Evolutionary conservation across 2,113 vertebrate genomes (phyloP).

Genomic region (Spheniscus mendiculus): DNA sequence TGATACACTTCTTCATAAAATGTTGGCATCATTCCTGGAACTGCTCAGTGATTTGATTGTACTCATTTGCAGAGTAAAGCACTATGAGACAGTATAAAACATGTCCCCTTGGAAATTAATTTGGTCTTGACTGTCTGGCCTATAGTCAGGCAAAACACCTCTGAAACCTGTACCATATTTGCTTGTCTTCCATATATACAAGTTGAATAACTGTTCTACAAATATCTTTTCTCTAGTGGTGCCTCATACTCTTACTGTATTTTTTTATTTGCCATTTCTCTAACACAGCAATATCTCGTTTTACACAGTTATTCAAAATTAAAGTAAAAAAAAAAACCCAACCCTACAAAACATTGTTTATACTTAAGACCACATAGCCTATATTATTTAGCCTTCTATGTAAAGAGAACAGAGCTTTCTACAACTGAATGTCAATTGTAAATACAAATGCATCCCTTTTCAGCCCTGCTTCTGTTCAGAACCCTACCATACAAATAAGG

Average conservation of each 20-base stretch:
- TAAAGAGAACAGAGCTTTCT: background rate
- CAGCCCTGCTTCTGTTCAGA: background rate
- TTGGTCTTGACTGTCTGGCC: background rate
- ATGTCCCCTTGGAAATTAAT: background rate
- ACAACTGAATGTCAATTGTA: background rate
- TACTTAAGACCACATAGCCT: background rate
- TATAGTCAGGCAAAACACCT: background rate
- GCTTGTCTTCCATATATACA: background rate
- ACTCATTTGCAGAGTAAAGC: background rate
- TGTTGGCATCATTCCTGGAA: background rate
- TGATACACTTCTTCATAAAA: background rate
- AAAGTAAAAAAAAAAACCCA: background rate
- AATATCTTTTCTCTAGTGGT: background rate
- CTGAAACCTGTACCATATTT: background rate
- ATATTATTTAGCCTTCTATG: background rate
- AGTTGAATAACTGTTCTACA: background rate
- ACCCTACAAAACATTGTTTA: fast-evolving
- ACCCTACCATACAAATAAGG: background rate
- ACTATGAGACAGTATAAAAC: background rate
- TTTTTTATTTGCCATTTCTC: background rate
- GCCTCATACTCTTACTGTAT: background rate
- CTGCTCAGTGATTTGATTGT: background rate
- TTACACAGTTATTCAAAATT: background rate
- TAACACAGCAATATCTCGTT: background rate
- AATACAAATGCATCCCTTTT: background rate